Evolutionary conservation across 2,113 vertebrate genomes (phyloP).

Genomic region (Microcebus lehilahytsara): DNA sequence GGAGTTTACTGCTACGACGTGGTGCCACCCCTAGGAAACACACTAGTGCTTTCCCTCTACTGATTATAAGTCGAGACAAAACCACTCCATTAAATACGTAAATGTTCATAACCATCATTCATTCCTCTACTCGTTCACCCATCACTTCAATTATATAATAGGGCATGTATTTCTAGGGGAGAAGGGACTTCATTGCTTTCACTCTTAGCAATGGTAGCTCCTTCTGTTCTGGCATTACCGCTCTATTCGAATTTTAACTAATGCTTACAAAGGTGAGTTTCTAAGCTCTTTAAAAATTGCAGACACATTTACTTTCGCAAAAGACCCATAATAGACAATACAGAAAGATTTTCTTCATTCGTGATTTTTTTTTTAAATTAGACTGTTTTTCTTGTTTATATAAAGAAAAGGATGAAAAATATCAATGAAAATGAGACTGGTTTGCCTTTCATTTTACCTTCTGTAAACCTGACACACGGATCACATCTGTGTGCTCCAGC

Average conservation of each 20-base stretch:
- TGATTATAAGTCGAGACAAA: neutral
- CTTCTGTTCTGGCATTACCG: neutral
- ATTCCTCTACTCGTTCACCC: neutral
- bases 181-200: neutral
- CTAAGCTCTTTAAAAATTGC: neutral
- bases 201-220: neutral
- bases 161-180: neutral
- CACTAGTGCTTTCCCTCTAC: neutral
- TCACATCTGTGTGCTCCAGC: neutral
- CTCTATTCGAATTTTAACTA: neutral
- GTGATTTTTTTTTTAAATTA: neutral
- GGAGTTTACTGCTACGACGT: neutral
- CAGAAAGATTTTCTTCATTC: neutral
- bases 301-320: neutral
- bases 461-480: neutral
- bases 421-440: neutral
- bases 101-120: neutral
- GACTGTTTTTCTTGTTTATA: neutral
- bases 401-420: slow-evolving; percentile 8
- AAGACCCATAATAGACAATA: neutral
- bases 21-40: neutral
- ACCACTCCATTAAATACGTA: neutral
- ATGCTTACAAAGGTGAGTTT: neutral
- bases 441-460: slow-evolving; percentile 2
- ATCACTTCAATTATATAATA: neutral